Evolutionary conservation across 2,113 vertebrate genomes (phyloP).

Genomic region (Nothocercus nigrocapillus): DNA sequence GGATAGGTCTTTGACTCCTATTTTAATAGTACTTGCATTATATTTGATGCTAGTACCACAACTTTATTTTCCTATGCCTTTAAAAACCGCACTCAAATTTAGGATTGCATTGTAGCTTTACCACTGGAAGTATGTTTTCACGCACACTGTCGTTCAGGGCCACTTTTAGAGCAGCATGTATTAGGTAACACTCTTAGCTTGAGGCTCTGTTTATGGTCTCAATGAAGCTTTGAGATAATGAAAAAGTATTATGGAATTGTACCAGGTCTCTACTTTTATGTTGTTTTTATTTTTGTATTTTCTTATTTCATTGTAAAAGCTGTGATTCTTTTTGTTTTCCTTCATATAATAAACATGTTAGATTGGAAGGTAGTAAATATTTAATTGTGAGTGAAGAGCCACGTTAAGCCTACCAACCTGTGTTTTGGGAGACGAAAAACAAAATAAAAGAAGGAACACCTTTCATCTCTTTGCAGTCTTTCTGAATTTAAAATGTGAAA

Average conservation of each 20-base stretch:
- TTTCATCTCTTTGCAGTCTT: neutral
- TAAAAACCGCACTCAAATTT: neutral
- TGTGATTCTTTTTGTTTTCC: constrained; percentile 3
- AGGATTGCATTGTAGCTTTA: neutral
- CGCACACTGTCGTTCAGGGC: neutral
- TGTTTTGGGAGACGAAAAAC: neutral
- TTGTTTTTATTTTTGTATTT: neutral
- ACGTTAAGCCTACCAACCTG: neutral
- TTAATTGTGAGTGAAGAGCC: neutral
- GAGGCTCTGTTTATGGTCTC: neutral
- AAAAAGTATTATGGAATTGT: neutral
- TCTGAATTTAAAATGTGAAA: neutral
- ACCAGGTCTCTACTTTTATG: neutral
- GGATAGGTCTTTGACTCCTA: neutral
- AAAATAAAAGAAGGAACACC: neutral
- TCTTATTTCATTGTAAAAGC: neutral
- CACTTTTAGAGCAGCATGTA: neutral
- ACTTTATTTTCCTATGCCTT: neutral
- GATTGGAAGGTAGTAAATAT: neutral
- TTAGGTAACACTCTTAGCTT: neutral
- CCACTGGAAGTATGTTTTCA: neutral
- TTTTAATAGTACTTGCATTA: neutral
- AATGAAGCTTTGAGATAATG: neutral
- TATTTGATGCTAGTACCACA: neutral
- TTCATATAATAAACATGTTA: neutral